Conservation (phyloP, 2,888 invertebrate genomes). For the Orthonevra nobilis region DNA sequence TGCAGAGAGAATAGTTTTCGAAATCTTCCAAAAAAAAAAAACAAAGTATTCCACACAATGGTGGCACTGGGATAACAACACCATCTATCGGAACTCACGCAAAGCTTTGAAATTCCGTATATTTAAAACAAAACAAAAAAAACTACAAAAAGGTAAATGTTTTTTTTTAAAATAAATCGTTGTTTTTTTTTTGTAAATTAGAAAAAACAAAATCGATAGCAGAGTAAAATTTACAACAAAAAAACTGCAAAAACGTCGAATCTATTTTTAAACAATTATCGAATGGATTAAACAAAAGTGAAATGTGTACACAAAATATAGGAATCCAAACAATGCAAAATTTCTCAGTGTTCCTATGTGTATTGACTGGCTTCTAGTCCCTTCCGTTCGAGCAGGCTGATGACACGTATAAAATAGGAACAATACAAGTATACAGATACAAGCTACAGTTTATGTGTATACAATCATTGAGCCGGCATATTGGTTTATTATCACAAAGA, state of each 20-base stretch:
- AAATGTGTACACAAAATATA: too few species aligned
- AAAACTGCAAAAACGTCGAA: not conserved
- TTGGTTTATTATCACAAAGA: constrained; percentile 45
- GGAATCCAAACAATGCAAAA: not conserved
- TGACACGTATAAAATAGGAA: too few species aligned
- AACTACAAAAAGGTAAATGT: constrained; percentile 32
- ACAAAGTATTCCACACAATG: constrained; percentile 40
- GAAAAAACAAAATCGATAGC: too few species aligned
- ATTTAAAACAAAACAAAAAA: constrained; percentile 13
- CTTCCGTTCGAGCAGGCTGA: not conserved
- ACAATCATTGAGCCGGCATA: constrained; percentile 43
- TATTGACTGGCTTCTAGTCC: constrained; percentile 4
- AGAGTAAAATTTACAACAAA: too few species aligned
- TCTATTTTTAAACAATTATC: constrained; percentile 48
- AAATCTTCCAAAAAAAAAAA: constrained; percentile 21
- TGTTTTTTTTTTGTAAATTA: constrained; percentile 13
- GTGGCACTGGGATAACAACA: constrained; percentile 56
- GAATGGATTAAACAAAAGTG: not conserved
- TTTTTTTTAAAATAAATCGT: not conserved
- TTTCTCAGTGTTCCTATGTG: not conserved
- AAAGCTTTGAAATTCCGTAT: constrained; percentile 17
- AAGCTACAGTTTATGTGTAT: constrained; percentile 12
- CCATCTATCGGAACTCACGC: constrained; percentile 8
- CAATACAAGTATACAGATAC: too few species aligned
- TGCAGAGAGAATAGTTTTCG: constrained; percentile 34